These are phyloP conservation scores for Branchellion lobata DNA, from an alignment of 2,888 invertebrate genomes.

Conservation along the genomic window DNA sequence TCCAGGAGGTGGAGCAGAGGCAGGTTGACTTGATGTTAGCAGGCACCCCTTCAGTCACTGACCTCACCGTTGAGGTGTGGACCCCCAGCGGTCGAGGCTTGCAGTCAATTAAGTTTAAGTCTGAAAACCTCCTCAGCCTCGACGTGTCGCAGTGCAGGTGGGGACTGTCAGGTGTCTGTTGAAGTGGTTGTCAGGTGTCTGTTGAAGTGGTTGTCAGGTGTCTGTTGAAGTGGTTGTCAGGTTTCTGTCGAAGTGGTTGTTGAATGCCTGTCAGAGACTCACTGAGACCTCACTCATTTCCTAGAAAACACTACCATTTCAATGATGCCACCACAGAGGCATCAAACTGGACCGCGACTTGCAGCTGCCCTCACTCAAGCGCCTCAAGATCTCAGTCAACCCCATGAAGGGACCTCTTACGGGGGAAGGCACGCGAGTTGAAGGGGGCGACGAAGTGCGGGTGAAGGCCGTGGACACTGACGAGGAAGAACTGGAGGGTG, in stretches of 20 bases:
- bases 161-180: constrained; percentile 51
- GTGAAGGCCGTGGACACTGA: constrained; percentile 30
- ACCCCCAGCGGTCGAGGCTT: constrained; percentile 58
- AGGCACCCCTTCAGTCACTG: constrained; percentile 54
- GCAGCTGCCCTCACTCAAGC: constrained; percentile 15
- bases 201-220: not conserved
- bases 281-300: too few relatives aligned
- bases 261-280: too few relatives aligned
- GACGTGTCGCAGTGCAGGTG: constrained; percentile 61
- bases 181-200: not conserved
- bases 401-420: constrained; percentile 58
- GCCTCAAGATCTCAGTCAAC: constrained; percentile 53
- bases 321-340: not conserved
- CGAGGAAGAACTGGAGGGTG: constrained; percentile 34
- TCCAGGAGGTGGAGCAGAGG: constrained; percentile 56
- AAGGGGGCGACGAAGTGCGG: constrained; percentile 36
- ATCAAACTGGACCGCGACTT: constrained; percentile 31
- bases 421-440: constrained; percentile 52
- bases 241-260: not conserved
- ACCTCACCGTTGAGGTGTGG: constrained; percentile 60
- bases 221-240: not conserved
- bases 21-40: constrained; percentile 54
- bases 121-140: constrained; percentile 56
- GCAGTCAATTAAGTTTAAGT: constrained; percentile 55
- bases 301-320: not conserved